Conservation (phyloP, 1,140 invertebrate species). For the Latrodectus geometricus region DNA sequence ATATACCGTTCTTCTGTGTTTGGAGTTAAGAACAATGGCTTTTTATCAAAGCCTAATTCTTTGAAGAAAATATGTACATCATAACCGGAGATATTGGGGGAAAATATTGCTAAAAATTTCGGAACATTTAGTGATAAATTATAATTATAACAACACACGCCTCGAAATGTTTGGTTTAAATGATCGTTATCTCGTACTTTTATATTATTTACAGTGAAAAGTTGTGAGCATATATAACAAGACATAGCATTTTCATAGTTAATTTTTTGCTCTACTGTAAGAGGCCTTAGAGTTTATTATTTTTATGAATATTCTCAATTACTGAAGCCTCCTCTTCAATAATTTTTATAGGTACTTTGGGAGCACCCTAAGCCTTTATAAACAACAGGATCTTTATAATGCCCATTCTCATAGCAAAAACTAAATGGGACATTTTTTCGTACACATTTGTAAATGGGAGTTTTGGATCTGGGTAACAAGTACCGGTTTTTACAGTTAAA, state of each 20-base stretch:
- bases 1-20: conserved; percentile 10
- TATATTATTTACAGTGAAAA: background rate
- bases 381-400: background rate
- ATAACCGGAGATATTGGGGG: background rate
- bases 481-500: background rate
- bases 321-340: background rate
- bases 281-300: background rate
- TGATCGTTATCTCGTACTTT: background rate
- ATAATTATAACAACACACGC: background rate
- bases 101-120: background rate
- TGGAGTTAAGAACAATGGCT: background rate
- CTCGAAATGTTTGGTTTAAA: background rate
- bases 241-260: background rate
- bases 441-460: background rate
- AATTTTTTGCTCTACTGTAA: background rate
- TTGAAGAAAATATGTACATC: background rate
- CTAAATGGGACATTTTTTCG: background rate
- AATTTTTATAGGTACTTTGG: background rate
- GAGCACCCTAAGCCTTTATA: background rate
- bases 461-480: background rate
- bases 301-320: background rate
- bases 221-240: background rate
- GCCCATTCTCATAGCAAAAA: background rate
- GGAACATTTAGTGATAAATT: background rate
- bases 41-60: background rate